Base-by-base conservation (phyloP, 2,797 vertebrate species). In the Notolepis coatsorum region DNA sequence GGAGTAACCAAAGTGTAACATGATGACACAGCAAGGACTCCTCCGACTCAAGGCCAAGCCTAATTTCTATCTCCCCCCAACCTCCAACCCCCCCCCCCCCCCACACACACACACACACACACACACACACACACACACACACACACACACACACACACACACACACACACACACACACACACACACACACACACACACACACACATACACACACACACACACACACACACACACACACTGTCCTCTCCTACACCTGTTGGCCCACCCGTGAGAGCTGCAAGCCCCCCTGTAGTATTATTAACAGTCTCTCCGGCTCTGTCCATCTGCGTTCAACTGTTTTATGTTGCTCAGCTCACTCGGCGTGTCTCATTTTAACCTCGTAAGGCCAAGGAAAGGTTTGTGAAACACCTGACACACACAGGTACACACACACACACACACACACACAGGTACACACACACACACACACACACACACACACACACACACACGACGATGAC, bases 211-310 rank as follows among this genome's bases (percentile, higher is more conserved):
- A 52, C 3, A 38, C 33, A 64, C 24, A 68, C 37, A 61, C 7
- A 41, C 46, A 59, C 35, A 20, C 28, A 27, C 27, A 7, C 52
- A 35, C 10, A 21, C 43, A 52, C 43, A 43, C 28, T n/a, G n/a
- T n/a, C 15, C 62, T 68, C 48, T 64, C 68, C 41, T 74, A 68
- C 88, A 92, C 88, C 92, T 94, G 91, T 89, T 74, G 33, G 51
- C 68, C 81, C 81, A 81, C 72, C 75, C 65, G 4, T 5, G 6
- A 68, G 68, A 59, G 79, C 73, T 35, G 1, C 33, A 23, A 76
- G 75, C 61, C 68, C 55, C n/a, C 25, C 38, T 24, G 10, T 65
- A 79, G 82, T 89, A 90, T 92, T 91, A 92, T 92, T 90, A 91
- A 84, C 79, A 59, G 56, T 53, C 71, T 71, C 72, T 65, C 69